Evolutionary conservation across 2,888 invertebrate genomes (phyloP), one percentile per base, ranked within the genome.

Genomic region (Pterostichus madidus): DNA sequence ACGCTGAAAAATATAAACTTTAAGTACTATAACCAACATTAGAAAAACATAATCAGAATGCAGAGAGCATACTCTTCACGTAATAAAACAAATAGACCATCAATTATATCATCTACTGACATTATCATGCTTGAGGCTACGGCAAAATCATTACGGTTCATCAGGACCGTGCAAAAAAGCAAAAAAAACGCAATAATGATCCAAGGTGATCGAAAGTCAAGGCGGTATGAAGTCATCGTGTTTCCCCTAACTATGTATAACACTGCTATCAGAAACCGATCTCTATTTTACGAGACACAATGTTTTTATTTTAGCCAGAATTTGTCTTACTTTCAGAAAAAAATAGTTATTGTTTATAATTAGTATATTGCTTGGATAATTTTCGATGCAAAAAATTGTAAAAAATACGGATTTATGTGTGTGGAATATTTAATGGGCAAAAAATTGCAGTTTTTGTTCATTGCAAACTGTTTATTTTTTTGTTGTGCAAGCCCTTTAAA

Each of bases 181-280:
- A 71, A n/a, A 71, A 71, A 71, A 39, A 32, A 64, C 39, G 64
- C 13, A 17, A 44, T 17, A 13, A 71, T 71, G 44, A 44, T 7
- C 68, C 75, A 75, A 75, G 75, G 75, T 75, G 52, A 75, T 52
- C 32, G 49, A 75, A 75, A 75, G 75, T 75, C 75, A 75, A 75
- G 75, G 75, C n/a, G 24, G 31, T 11, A 8, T 75, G 75, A 75
- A 53, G 44, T 75, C 75, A 75, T 75, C 52, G 75, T 75, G 24
- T 75, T 75, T 75, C 75, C 75, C 75, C 75, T 44, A 44, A 15
- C 17, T 56, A 56, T 17, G 15, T 44, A 71, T 71, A 44, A 39
- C 68, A 71, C 15, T 56, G n/a, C 24, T 59, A 64, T 64, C 64
- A 10, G n/a, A 49, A 49, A 35, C 64, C 8, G 35, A 71, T 71